Conservation (phyloP, 1,140 invertebrate species). For the Drosophila kurseongensis region DNA sequence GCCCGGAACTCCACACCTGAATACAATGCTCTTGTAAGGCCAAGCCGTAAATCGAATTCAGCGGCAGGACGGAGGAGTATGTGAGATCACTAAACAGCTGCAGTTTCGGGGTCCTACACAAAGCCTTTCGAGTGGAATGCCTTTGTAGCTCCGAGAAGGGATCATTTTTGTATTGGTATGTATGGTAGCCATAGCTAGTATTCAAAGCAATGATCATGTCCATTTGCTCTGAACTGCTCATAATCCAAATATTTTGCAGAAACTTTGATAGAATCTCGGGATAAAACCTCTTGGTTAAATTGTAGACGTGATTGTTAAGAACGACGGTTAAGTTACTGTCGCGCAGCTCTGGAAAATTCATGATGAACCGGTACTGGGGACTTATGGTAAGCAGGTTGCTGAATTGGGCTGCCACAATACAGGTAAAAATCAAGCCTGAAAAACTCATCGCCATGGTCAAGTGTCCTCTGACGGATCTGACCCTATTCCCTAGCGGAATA, state of each 20-base stretch:
- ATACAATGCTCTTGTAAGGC: slow-evolving; percentile 4
- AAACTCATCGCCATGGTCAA: background rate
- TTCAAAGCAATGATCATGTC: slow-evolving; percentile 27
- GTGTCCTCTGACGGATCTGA: background rate
- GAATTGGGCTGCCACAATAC: background rate
- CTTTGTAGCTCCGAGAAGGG: slow-evolving; percentile 7
- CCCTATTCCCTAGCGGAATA: background rate
- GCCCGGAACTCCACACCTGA: background rate
- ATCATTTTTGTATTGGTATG: background rate
- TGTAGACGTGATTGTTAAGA: background rate
- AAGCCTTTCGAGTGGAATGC: background rate
- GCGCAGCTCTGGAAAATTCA: slow-evolving; percentile 2
- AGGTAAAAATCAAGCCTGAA: background rate
- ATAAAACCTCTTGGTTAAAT: slow-evolving; percentile 3
- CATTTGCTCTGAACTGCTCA: background rate
- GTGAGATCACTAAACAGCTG: slow-evolving; percentile 4
- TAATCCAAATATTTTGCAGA: slow-evolving; percentile 12
- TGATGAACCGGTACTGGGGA: slow-evolving; percentile 12
- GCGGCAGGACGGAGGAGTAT: background rate
- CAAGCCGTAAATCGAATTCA: slow-evolving; percentile 30
- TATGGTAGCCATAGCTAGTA: slow-evolving; percentile 40
- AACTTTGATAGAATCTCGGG: background rate
- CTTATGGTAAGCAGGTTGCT: slow-evolving; percentile 27
- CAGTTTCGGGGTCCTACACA: slow-evolving; percentile 19
- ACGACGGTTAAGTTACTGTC: slow-evolving; percentile 17